Evolutionary conservation across 1,140 invertebrate species (phyloP).

Genomic region (Hyles vespertilio): DNA sequence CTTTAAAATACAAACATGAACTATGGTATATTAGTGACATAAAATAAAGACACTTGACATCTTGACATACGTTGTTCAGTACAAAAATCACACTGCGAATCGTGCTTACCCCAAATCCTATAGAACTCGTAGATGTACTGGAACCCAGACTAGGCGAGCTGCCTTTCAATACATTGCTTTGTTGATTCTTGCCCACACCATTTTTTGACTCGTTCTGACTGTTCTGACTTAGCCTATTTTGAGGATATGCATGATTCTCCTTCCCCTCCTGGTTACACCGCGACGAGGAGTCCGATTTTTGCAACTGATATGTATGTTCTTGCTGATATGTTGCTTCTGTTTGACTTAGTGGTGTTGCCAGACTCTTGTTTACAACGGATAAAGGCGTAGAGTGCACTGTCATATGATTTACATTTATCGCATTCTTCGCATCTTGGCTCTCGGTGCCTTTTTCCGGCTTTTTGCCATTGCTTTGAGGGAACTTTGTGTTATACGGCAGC

Average conservation of each 20-base stretch:
- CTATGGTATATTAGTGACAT: too few species aligned
- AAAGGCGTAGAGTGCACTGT: conserved; percentile 82
- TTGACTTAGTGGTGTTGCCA: conserved; percentile 78
- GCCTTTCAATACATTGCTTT: conserved; percentile 52
- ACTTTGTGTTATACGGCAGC: conserved; percentile 92
- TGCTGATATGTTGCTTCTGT: conserved; percentile 71
- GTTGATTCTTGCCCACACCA: conserved; percentile 39
- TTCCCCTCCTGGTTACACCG: conserved; percentile 74
- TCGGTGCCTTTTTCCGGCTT: conserved; percentile 58
- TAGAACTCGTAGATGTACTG: conserved; percentile 54
- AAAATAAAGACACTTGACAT: too few species aligned
- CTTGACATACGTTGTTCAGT: too few species aligned
- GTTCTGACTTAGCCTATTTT: conserved; percentile 69
- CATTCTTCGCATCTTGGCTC: conserved; percentile 52
- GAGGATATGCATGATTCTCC: conserved; percentile 71
- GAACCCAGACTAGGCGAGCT: conserved; percentile 61
- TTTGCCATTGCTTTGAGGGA: conserved; percentile 76
- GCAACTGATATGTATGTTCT: conserved; percentile 70
- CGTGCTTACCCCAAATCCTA: conserved; percentile 66
- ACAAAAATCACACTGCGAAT: not conserved
- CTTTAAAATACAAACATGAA: too few species aligned
- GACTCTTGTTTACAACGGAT: conserved; percentile 80
- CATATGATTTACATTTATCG: conserved; percentile 73
- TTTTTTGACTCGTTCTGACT: conserved; percentile 57
- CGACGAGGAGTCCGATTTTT: conserved; percentile 71